phyloP scores from a whole-genome alignment of 2,888 invertebrate species.

The Gastracanthus pulcherrimus region DNA sequence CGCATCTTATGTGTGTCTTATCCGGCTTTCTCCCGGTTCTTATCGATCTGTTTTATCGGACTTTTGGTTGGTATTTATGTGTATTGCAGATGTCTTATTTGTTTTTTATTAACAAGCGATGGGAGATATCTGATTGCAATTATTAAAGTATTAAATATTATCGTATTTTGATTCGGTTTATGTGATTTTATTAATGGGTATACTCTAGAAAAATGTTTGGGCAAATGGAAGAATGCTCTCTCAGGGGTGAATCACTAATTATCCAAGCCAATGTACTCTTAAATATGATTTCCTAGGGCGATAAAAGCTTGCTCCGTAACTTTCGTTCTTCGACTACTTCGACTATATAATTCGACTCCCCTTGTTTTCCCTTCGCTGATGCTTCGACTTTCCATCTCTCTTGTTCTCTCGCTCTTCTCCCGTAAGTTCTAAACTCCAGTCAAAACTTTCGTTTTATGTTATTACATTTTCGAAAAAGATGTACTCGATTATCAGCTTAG shows the following conservation, averaged over 20 bases:
- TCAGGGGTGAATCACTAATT: conserved; percentile 64
- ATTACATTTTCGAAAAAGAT: conserved; percentile 37
- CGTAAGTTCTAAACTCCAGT: not conserved
- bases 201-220: conserved; percentile 12
- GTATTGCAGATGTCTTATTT: too few relatives aligned
- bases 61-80: too few relatives aligned
- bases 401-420: not conserved
- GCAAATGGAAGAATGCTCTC: conserved; percentile 2
- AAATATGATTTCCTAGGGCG: conserved; percentile 66
- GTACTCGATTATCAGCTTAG: conserved; percentile 19
- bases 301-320: conserved; percentile 54
- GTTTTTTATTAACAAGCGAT: too few relatives aligned
- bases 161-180: not conserved
- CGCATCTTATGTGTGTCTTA: not conserved
- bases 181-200: not conserved
- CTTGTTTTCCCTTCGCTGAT: conserved; percentile 26
- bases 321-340: conserved; percentile 47
- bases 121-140: too few relatives aligned
- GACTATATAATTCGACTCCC: conserved; percentile 48
- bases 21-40: not conserved
- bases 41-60: conserved; percentile 24
- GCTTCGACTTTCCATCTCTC: conserved; percentile 14
- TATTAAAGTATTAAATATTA: too few relatives aligned
- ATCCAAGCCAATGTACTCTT: conserved; percentile 64
- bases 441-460: conserved; percentile 49